Base-by-base conservation (phyloP, 2,113 vertebrate species). In the Upupa epops region DNA sequence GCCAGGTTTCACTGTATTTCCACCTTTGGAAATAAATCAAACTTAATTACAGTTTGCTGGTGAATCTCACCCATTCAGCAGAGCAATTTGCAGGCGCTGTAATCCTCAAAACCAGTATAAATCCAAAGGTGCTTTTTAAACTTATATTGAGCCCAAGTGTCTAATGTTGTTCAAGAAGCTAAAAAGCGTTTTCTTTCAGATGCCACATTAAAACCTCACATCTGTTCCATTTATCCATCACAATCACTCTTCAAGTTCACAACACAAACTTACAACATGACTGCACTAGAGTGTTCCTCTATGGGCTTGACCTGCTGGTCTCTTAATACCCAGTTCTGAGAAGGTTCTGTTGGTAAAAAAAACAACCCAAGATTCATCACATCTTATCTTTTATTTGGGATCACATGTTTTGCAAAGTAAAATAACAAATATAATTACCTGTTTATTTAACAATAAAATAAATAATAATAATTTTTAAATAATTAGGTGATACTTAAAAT, bases 401-500 rank as follows among this genome's bases (percentile, higher is more conserved):
- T 75, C 76, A 73, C 86, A 88, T 9, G 17, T 36, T 71, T 77
- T 88, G 58, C 64, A 55, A 61, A 45, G 8, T 32, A 48, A 17
- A 71, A 54, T 66, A 11, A 88, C 36, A 31, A 29, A 65, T 55
- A 42, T 68, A 73, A 86, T 80, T n/a, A n/a, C n/a, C n/a, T n/a
- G n/a, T n/a, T n/a, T n/a, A n/a, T n/a, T n/a, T n/a, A n/a, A n/a
- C 89, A 79, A 51, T 31, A 92, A 65, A 58, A 80, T 37, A 51
- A n/a, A 82, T 36, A 31, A 79, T 79, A 85, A 84, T 31, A 42
- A 7, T 40, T 51, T 51, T 54, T 51, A 80, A 68, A 74, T n/a
- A 60, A 84, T 68, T 55, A 85, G 86, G 74, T 28, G 17, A 81
- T 89, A 94, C 69, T 79, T 88, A 81, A 84, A 95, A 73, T 88